These are phyloP conservation scores for Gasterosteus aculeatus DNA, from an alignment of 2,113 vertebrate species.

Conservation along the genomic window DNA sequence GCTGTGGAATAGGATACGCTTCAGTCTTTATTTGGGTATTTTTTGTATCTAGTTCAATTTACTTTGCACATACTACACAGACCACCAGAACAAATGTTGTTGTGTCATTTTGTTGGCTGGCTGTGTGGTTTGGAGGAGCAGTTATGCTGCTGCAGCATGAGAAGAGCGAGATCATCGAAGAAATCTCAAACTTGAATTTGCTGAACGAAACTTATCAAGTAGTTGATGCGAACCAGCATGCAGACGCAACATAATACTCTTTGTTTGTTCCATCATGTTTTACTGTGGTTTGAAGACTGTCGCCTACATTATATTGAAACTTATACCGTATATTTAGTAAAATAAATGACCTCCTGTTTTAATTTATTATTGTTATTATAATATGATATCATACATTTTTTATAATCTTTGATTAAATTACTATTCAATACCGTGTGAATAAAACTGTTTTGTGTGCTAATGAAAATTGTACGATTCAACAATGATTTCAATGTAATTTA, in stretches of 20 bases:
- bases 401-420: not conserved
- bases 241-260: too few relatives aligned
- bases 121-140: not conserved
- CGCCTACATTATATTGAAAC: not conserved
- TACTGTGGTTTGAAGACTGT: not conserved
- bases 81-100: not conserved
- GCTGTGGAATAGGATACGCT: conserved; percentile 32
- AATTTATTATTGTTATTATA: not conserved
- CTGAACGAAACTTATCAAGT: conserved; percentile 1
- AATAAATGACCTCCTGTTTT: not conserved
- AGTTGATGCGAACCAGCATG: not conserved
- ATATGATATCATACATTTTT: not conserved
- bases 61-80: conserved; percentile 14
- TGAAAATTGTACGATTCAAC: not conserved
- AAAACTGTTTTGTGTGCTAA: not conserved
- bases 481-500: not conserved
- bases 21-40: conserved; percentile 44
- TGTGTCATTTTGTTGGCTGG: not conserved
- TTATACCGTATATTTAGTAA: not conserved
- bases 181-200: not conserved
- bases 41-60: conserved; percentile 54
- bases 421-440: not conserved
- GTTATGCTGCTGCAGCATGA: not conserved
- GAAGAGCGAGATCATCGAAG: not conserved
- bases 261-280: not conserved